These are phyloP conservation scores for Zygothrica quintamaculata DNA, from an alignment of 2,888 invertebrate genomes.

Conservation along the genomic window DNA sequence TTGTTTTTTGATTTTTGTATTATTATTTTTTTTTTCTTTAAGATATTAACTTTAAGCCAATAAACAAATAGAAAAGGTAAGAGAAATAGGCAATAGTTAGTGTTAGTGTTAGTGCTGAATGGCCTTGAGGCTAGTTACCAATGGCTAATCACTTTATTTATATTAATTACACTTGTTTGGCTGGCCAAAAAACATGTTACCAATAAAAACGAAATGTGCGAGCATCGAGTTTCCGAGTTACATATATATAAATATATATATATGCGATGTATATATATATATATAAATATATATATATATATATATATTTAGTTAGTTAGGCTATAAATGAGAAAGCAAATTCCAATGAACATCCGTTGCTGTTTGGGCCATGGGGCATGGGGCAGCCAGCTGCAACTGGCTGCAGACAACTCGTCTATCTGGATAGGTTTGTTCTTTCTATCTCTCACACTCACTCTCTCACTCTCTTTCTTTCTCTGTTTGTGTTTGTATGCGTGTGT, in stretches of 20 bases:
- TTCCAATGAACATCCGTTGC: slow-evolving; percentile 51
- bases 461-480: slow-evolving; percentile 1
- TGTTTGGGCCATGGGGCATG: slow-evolving; percentile 7
- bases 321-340: slow-evolving; percentile 71
- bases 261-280: too few relatives aligned
- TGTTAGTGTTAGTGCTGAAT: slow-evolving; percentile 20
- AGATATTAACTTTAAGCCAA: too few relatives aligned
- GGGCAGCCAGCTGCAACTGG: slow-evolving; percentile 3
- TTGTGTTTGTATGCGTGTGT: slow-evolving; percentile 13
- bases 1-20: too few relatives aligned
- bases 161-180: slow-evolving; percentile 48
- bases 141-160: slow-evolving; percentile 35
- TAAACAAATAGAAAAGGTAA: slow-evolving; percentile 2
- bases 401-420: slow-evolving; percentile 31
- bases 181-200: slow-evolving; percentile 67
- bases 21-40: too few relatives aligned
- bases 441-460: neutral
- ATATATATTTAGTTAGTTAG: too few relatives aligned
- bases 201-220: slow-evolving; percentile 75
- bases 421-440: too few relatives aligned
- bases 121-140: slow-evolving; percentile 35
- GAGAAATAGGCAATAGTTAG: neutral
- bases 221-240: slow-evolving; percentile 38
- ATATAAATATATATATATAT: too few relatives aligned
- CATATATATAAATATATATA: too few relatives aligned